Percentiles rank a stretch among this genome's conserved stretches.
phyloP scores from a whole-genome alignment of 1,140 invertebrate genomes.

The Panonychus citri region DNA sequence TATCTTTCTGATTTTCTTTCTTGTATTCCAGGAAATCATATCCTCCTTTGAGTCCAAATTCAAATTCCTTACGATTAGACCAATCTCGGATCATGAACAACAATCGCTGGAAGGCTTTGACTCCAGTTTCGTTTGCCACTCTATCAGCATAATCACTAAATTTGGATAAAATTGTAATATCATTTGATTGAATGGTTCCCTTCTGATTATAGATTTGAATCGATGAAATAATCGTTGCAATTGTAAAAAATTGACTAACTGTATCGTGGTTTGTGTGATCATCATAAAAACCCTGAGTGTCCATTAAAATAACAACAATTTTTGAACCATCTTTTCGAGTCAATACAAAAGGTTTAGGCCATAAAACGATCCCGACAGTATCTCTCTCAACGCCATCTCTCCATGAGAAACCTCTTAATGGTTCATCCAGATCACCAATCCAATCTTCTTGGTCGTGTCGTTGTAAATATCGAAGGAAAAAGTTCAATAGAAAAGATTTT shows the following conservation, averaged over 20 bases:
- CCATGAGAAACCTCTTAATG: slow-evolving; percentile 49
- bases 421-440: slow-evolving; percentile 20
- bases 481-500: slow-evolving; percentile 75
- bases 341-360: slow-evolving; percentile 64
- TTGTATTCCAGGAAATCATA: slow-evolving; percentile 57
- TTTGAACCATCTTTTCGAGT: slow-evolving; percentile 22
- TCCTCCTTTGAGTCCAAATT: slow-evolving; percentile 74
- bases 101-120: slow-evolving; percentile 68
- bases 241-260: slow-evolving; percentile 88
- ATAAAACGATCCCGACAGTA: slow-evolving; percentile 82
- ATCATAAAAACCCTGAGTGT: slow-evolving; percentile 94
- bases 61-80: slow-evolving; percentile 91
- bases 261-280: slow-evolving; percentile 85
- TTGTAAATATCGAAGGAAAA: slow-evolving; percentile 62
- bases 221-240: slow-evolving; percentile 31
- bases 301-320: slow-evolving; percentile 53
- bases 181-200: slow-evolving; percentile 29
- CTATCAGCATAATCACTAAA: slow-evolving; percentile 74
- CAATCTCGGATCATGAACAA: slow-evolving; percentile 92
- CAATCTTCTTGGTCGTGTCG: slow-evolving; percentile 5
- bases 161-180: slow-evolving; percentile 20
- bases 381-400: slow-evolving; percentile 76
- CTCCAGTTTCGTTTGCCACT: slow-evolving; percentile 58
- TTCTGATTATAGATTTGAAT: slow-evolving; percentile 31
- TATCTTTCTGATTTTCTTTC: slow-evolving; percentile 19